Evolutionary conservation across 1,140 invertebrate species (phyloP).

Genomic region (Lysiphlebus fabarum): DNA sequence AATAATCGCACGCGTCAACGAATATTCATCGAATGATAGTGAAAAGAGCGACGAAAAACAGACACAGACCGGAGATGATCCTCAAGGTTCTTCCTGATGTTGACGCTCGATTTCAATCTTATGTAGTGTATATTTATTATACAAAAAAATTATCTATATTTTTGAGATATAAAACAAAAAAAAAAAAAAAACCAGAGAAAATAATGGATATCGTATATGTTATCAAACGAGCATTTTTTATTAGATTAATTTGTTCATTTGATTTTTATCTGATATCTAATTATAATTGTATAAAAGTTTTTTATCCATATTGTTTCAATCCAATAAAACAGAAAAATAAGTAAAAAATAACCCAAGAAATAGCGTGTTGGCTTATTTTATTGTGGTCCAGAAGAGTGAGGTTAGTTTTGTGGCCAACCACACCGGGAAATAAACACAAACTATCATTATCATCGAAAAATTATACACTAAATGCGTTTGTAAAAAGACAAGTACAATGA

Average conservation of each 20-base stretch:
- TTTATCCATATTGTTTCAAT: too few species aligned
- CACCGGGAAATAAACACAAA: conserved; percentile 40
- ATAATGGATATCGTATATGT: too few species aligned
- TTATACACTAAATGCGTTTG: conserved; percentile 19
- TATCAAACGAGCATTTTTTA: too few species aligned
- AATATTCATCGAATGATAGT: conserved; percentile 4
- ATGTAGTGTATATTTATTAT: conserved; percentile 18
- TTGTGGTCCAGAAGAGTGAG: conserved; percentile 2
- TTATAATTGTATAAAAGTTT: too few species aligned
- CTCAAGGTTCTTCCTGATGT: conserved; percentile 25
- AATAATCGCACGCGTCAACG: conserved; percentile 15
- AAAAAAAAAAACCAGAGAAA: too few species aligned
- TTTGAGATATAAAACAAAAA: too few species aligned
- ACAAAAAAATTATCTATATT: background rate
- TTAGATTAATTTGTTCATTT: too few species aligned
- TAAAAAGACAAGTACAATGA: background rate
- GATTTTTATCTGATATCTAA: too few species aligned
- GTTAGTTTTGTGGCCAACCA: conserved; percentile 40
- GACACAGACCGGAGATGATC: conserved; percentile 2
- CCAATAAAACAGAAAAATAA: too few species aligned
- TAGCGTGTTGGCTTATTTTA: too few species aligned
- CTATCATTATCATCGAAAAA: conserved; percentile 40
- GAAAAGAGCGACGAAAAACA: conserved; percentile 9
- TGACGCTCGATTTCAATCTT: conserved; percentile 25
- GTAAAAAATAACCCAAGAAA: too few species aligned